Evolutionary conservation across 1,140 invertebrate species (phyloP), one percentile per base, ranked within the genome.

Genomic region (Babylonia areolata): DNA sequence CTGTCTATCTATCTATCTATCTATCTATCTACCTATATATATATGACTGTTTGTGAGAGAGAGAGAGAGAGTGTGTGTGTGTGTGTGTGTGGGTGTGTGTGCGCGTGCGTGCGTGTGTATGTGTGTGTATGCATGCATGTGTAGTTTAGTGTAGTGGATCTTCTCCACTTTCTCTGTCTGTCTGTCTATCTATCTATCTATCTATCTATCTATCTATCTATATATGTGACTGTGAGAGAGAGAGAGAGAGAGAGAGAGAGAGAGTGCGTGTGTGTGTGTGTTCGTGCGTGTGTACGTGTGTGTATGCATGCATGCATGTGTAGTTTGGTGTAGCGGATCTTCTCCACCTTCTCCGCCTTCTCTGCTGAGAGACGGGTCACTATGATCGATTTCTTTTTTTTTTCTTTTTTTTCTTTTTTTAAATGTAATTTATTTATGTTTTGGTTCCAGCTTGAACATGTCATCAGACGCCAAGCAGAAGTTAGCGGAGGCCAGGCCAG

Each of bases 401-500:
- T 64, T 64, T 23, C 28, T n/a, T 51, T 64, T 6, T 23, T 23
- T 64, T 23, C 58, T 23, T 64, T 64, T 64, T 12, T 64, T n/a
- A 20, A 2, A 17, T 51, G 9, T 51, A 17, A 15, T 5, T 46
- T 46, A 6, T 46, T 46, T 51, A 12, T 51, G 9, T 86, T 95
- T 94, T 69, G 91, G 89, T 2, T 93, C 96, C 37, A 96, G 95
- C 91, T 85, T 94, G 28, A 90, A 90, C 54, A 91, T 95, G 83
- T 92, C 94, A 0, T 91, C 89, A n/a, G 94, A 94, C 88, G 90
- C 92, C 85, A 95, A 95, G 87, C 95, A 96, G 90, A 97, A 97
- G 92, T 93, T 98, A 12, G 93, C 92, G 0, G 93, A 95, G 79
- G 94, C 95, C 54, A 95, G 96, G 91, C 97, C 97, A 40, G 95